phyloP scores from a whole-genome alignment of 2,888 invertebrate species.

The Synergus gifuensis region DNA sequence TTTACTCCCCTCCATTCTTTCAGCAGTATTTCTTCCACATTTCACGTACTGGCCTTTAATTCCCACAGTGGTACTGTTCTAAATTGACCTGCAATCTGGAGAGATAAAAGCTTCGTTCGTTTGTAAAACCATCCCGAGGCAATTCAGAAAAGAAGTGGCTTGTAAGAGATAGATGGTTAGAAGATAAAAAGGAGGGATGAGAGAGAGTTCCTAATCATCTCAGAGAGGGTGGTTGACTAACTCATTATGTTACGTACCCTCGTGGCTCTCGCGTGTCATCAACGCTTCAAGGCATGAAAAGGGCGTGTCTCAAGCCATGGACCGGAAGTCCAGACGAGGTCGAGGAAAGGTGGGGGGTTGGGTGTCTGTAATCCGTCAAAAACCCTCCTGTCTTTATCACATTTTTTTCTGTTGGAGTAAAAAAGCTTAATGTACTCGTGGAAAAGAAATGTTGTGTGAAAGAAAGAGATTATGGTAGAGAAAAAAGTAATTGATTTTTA shows the following conservation, averaged over 20 bases:
- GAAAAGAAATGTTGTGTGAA: neutral
- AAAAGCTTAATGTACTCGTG: conserved; percentile 21
- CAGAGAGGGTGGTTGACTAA: conserved; percentile 33
- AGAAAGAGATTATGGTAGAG: neutral
- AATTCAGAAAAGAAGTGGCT: conserved; percentile 53
- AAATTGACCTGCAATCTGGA: conserved; percentile 63
- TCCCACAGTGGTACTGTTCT: conserved; percentile 46
- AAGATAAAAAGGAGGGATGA: conserved; percentile 33
- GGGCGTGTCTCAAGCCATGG: conserved; percentile 16
- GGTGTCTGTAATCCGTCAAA: neutral
- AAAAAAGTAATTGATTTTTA: conserved; percentile 26
- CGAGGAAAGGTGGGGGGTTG: neutral
- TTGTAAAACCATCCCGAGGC: conserved; percentile 58
- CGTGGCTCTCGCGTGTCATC: conserved; percentile 28
- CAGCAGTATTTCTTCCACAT: neutral
- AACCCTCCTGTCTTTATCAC: neutral
- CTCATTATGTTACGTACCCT: conserved; percentile 35
- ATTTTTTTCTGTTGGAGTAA: neutral
- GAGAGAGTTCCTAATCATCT: conserved; percentile 34
- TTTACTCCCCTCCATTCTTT: conserved; percentile 11
- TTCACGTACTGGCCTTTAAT: conserved; percentile 26
- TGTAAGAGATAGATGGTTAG: conserved; percentile 7
- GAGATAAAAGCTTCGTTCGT: conserved; percentile 64
- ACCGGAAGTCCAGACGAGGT: conserved; percentile 16
- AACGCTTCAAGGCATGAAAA: conserved; percentile 29